Evolutionary conservation across 1,140 invertebrate genomes (phyloP).

Genomic region (Drosophila willistoni): DNA sequence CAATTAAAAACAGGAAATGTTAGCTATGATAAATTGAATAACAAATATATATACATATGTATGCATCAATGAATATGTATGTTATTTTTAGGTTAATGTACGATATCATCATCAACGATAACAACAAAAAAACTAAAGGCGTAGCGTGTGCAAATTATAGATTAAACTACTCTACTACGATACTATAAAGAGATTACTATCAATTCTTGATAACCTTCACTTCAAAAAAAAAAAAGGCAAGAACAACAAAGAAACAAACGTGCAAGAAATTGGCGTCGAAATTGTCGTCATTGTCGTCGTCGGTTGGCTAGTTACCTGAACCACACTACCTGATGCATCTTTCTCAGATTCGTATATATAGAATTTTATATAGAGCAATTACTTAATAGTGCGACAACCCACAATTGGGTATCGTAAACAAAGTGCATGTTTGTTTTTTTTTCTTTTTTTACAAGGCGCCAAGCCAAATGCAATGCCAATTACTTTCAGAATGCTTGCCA

Average conservation of each 20-base stretch:
- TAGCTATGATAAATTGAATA: neutral
- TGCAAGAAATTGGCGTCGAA: neutral
- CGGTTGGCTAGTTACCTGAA: constrained; percentile 6
- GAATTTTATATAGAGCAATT: constrained; percentile 55
- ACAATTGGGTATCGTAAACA: constrained; percentile 44
- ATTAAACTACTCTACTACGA: constrained; percentile 7
- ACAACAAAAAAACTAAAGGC: neutral
- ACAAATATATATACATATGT: constrained; percentile 4
- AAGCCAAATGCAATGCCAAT: constrained; percentile 29
- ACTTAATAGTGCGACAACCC: constrained; percentile 73
- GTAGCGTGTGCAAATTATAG: constrained; percentile 37
- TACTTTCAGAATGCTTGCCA: constrained; percentile 45
- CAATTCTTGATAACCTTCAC: constrained; percentile 10
- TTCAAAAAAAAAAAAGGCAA: neutral
- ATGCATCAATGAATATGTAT: constrained; percentile 26
- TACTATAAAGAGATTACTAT: neutral
- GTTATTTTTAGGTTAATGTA: constrained; percentile 54
- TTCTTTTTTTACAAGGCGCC: constrained; percentile 20
- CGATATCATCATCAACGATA: constrained; percentile 42
- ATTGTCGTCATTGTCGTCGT: constrained; percentile 39
- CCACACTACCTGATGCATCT: constrained; percentile 12
- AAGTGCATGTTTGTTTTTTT: constrained; percentile 35
- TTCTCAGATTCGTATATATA: constrained; percentile 43
- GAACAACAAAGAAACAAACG: neutral
- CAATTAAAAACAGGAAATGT: constrained; percentile 14